Conservation (phyloP, 2,797 vertebrate species). For the Aratinga solstitialis region DNA sequence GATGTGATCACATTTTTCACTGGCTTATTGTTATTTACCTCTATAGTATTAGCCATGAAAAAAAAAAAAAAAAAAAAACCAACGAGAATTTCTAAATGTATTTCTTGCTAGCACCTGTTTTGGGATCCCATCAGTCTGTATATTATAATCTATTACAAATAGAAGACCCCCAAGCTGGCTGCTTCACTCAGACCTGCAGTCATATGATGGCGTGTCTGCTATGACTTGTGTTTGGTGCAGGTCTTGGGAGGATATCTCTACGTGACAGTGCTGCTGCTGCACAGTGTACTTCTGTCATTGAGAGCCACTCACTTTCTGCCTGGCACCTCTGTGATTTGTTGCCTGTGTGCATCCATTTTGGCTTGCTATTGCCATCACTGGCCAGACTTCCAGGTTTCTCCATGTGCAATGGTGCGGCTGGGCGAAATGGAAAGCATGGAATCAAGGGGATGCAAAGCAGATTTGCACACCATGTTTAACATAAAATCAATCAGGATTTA, state of each 20-base stretch:
- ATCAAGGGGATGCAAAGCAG: background rate
- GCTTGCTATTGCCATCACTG: background rate
- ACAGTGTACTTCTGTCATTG: background rate
- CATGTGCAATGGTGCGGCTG: rapidly evolving
- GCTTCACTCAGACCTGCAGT: background rate
- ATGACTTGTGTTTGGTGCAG: background rate
- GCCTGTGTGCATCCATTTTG: background rate
- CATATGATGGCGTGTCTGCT: background rate
- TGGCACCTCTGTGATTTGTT: background rate
- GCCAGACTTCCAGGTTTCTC: rapidly evolving
- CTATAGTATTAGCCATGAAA: background rate
- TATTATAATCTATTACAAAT: background rate
- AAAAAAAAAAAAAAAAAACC: background rate
- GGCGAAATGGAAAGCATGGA: background rate
- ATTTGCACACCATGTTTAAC: background rate
- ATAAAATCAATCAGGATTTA: background rate
- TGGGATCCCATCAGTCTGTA: background rate
- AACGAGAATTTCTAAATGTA: background rate
- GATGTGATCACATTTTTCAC: background rate
- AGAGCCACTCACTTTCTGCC: background rate
- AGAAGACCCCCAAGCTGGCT: background rate
- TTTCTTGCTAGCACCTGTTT: background rate
- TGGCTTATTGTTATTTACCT: background rate
- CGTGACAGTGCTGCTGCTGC: background rate
- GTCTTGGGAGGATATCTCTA: too few relatives aligned